These are phyloP conservation scores for Cantharis nigra DNA, from an alignment of 2,888 invertebrate genomes.

Conservation along the genomic window DNA sequence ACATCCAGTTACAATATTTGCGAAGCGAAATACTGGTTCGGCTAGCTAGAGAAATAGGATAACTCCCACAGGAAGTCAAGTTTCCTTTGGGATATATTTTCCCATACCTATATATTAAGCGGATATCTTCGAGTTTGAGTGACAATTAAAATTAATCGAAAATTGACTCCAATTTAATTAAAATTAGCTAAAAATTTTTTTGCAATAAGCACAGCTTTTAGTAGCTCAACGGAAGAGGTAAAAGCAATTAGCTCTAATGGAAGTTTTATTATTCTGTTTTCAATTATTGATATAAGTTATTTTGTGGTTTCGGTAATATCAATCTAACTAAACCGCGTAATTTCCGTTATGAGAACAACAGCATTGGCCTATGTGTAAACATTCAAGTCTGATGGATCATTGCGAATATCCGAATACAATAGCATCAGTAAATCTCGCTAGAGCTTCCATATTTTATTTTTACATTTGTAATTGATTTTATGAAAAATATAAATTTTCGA, in stretches of 20 bases:
- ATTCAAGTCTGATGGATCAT: slow-evolving; percentile 14
- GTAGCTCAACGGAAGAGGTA: not conserved
- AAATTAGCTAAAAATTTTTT: not conserved
- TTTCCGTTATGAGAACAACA: slow-evolving; percentile 4
- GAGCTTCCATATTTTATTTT: not conserved
- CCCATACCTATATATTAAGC: not conserved
- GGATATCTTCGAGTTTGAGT: not conserved
- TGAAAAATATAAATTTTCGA: not conserved
- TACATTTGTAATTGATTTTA: not conserved
- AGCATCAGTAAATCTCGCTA: not conserved
- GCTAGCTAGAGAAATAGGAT: not conserved
- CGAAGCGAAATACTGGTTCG: not conserved
- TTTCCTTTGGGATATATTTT: not conserved
- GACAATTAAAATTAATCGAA: not conserved
- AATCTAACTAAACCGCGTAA: slow-evolving; percentile 12
- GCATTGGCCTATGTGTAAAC: not conserved
- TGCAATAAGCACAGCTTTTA: not conserved
- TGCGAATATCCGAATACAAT: not conserved
- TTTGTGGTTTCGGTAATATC: not conserved
- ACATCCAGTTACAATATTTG: not conserved
- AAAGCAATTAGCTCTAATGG: not conserved
- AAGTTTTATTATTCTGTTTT: not conserved
- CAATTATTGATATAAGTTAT: not conserved
- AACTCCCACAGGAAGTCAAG: not conserved
- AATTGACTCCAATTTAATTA: not conserved